Base-by-base conservation (phyloP, 2,888 invertebrate genomes). In the Drosophila infuscata region DNA sequence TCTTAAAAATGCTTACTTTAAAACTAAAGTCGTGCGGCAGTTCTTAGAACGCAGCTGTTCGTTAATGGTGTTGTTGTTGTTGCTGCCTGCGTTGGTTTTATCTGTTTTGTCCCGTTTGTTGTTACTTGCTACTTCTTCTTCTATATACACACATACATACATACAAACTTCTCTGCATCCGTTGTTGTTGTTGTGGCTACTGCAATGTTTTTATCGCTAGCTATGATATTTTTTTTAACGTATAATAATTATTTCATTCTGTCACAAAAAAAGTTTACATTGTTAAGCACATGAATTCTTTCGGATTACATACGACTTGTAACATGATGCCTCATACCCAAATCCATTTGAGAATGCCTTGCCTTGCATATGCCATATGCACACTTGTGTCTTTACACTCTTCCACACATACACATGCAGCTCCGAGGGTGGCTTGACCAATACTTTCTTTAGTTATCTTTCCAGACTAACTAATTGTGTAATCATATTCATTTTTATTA, bases 271-370 rank as follows among this genome's bases (percentile, higher is more conserved):
- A 79, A 58, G 41, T 59, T 74, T 70, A 70, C 68, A 51, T 52
- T 63, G 63, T 66, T 58, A 72, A 61, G 61, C 65, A 73, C 43
- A 68, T 59, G 51, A 69, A 65, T 69, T 78, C 57, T 65, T 77
- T 69, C 25, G 58, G 46, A 58, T 69, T 70, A 59, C 57, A 64
- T 61, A 61, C 52, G 52, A 76, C 56, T 70, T 61, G 78, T 78
- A 78, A 78, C 52, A 63, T 67, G 78, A 78, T 77, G 61, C 77
- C 70, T 66, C 63, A 48, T 63, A 63, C 66, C 60, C 59, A 46
- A 77, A 77, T 70, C 78, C 78, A 71, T 78, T 75, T 48, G 66
- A 78, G 78, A 78, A 77, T 74, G 78, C 53, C 79, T 78, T 78
- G 77, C 77, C 77, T 78, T 79, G 79, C 79, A 78, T 63, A 76